These are phyloP conservation scores for Hemicrepidius hirtus DNA, from an alignment of 2,888 invertebrate species.

Conservation along the genomic window DNA sequence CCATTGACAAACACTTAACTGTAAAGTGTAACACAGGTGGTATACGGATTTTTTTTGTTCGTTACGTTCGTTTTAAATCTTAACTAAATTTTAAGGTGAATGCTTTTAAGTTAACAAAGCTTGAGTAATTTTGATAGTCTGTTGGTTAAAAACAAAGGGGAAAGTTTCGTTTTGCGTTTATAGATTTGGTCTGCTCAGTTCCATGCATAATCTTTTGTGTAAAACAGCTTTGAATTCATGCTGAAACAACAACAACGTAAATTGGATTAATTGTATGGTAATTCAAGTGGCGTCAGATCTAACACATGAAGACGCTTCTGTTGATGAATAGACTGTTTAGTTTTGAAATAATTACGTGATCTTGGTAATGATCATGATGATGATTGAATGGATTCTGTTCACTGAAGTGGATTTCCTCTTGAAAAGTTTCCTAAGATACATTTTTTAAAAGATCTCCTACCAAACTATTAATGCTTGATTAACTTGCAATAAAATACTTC, in stretches of 20 bases:
- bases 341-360: not conserved
- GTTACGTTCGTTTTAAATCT: not conserved
- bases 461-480: not conserved
- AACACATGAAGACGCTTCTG: not conserved
- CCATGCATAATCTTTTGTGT: slow-evolving; percentile 1
- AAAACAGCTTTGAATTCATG: slow-evolving; percentile 14
- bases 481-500: not conserved
- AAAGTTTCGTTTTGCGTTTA: slow-evolving; percentile 18
- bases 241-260: slow-evolving; percentile 13
- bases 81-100: not conserved
- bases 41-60: not conserved
- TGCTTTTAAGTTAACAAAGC: slow-evolving; percentile 4
- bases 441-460: not conserved
- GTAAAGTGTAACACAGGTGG: slow-evolving; percentile 14
- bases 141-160: slow-evolving; percentile 26
- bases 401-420: not conserved
- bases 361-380: not conserved
- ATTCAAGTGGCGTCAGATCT: slow-evolving; percentile 19
- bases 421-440: not conserved
- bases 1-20: slow-evolving; percentile 12
- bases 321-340: slow-evolving; percentile 1
- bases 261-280: slow-evolving; percentile 26
- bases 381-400: not conserved
- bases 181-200: slow-evolving; percentile 15
- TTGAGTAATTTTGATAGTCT: slow-evolving; percentile 32